These are phyloP conservation scores for Tethea ocularis DNA, from an alignment of 2,888 invertebrate species.

Conservation along the genomic window DNA sequence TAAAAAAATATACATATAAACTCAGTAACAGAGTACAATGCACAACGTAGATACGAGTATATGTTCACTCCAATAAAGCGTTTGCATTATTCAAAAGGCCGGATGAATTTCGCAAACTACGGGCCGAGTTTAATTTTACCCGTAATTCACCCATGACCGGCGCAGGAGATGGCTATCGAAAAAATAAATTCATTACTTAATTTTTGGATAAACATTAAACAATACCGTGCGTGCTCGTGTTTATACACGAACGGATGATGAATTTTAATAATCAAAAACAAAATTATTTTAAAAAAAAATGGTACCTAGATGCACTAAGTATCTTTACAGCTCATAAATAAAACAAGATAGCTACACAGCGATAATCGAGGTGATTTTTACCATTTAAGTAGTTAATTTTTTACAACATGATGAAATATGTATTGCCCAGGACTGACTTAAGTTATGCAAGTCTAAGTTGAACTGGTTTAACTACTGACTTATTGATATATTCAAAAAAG, in stretches of 20 bases:
- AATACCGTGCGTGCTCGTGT: slow-evolving; percentile 17
- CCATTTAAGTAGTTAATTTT: neutral
- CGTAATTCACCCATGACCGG: slow-evolving; percentile 64
- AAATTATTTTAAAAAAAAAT: neutral
- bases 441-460: slow-evolving; percentile 1
- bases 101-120: slow-evolving; percentile 66
- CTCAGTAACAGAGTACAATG: slow-evolving; percentile 51
- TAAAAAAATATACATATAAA: slow-evolving; percentile 32
- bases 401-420: neutral
- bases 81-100: slow-evolving; percentile 78
- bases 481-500: neutral
- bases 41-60: slow-evolving; percentile 47
- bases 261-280: slow-evolving; percentile 4
- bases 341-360: slow-evolving; percentile 2
- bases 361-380: slow-evolving; percentile 7
- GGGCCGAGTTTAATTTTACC: slow-evolving; percentile 68
- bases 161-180: slow-evolving; percentile 51
- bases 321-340: slow-evolving; percentile 7
- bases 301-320: too few relatives aligned
- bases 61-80: slow-evolving; percentile 66
- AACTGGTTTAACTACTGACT: neutral
- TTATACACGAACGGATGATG: slow-evolving; percentile 19
- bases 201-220: slow-evolving; percentile 49
- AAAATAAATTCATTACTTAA: slow-evolving; percentile 59
- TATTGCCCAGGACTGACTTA: slow-evolving; percentile 9